Evolutionary conservation across 2,888 invertebrate species (phyloP).

Genomic region (Drosophila koepferae): DNA sequence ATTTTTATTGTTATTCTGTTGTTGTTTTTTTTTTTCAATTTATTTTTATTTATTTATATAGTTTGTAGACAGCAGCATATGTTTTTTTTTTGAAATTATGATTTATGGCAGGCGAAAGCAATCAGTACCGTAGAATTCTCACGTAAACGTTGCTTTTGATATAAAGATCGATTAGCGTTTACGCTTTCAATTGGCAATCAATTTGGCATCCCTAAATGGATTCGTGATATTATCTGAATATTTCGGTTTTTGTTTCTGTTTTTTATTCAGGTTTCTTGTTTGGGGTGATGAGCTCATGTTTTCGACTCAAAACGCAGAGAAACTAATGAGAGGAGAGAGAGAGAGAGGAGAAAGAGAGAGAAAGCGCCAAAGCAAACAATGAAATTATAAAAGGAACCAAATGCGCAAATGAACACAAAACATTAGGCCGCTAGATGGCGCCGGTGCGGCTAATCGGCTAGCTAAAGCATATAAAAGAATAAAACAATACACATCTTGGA

Average conservation of each 20-base stretch:
- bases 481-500: slow-evolving; percentile 25
- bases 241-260: neutral
- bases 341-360: too few relatives aligned
- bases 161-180: slow-evolving; percentile 73
- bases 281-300: slow-evolving; percentile 51
- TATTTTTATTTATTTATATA: slow-evolving; percentile 5
- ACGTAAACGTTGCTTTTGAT: slow-evolving; percentile 60
- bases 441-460: slow-evolving; percentile 30
- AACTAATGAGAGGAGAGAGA: too few relatives aligned
- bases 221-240: slow-evolving; percentile 23
- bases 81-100: neutral
- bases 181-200: slow-evolving; percentile 49
- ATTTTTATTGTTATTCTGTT: slow-evolving; percentile 7
- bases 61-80: slow-evolving; percentile 67
- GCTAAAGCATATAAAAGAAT: slow-evolving; percentile 38
- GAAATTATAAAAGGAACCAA: too few relatives aligned
- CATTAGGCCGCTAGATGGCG: slow-evolving; percentile 41
- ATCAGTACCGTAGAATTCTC: too few relatives aligned
- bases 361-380: too few relatives aligned
- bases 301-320: slow-evolving; percentile 48
- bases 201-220: slow-evolving; percentile 71
- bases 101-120: too few relatives aligned
- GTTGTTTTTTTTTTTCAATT: slow-evolving; percentile 19
- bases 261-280: slow-evolving; percentile 10
- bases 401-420: slow-evolving; percentile 39